phyloP scores from a whole-genome alignment of 2,888 invertebrate genomes.

The Troides oblongomaculatus region DNA sequence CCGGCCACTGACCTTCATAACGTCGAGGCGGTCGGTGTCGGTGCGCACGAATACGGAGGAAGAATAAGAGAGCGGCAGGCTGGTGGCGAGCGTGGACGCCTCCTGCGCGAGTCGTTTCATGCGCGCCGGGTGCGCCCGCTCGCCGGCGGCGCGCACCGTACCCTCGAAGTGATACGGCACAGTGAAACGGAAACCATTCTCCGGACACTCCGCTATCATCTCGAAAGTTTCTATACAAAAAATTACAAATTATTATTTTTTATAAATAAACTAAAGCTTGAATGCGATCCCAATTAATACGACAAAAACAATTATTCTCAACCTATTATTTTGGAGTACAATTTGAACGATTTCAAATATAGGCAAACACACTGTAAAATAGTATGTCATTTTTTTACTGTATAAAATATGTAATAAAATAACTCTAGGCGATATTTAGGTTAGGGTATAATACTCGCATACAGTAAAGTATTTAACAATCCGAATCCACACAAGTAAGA shows the following conservation, averaged over 20 bases:
- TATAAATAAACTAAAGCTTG: background rate
- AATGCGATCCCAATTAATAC: too few species aligned
- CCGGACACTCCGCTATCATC: conserved; percentile 90
- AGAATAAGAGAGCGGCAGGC: conserved; percentile 94
- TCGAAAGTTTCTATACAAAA: conserved; percentile 89
- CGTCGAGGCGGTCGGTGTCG: conserved; percentile 95
- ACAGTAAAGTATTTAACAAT: too few species aligned
- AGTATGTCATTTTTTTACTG: too few species aligned
- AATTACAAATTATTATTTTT: background rate
- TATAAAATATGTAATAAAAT: too few species aligned
- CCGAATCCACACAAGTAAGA: too few species aligned
- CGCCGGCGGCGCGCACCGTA: conserved; percentile 91
- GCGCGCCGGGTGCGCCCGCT: conserved; percentile 91
- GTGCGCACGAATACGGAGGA: conserved; percentile 97
- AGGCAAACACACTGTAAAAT: too few species aligned
- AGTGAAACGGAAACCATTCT: conserved; percentile 88
- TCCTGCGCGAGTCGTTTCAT: conserved; percentile 97
- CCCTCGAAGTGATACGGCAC: conserved; percentile 95
- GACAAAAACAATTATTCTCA: too few species aligned
- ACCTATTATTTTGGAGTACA: too few species aligned
- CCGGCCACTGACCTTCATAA: conserved; percentile 88
- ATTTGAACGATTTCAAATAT: too few species aligned
- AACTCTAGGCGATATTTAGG: too few species aligned
- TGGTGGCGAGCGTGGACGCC: conserved; percentile 94
- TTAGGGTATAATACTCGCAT: too few species aligned